Base-by-base conservation (phyloP, 2,888 invertebrate genomes). In the Griposia aprilina region DNA sequence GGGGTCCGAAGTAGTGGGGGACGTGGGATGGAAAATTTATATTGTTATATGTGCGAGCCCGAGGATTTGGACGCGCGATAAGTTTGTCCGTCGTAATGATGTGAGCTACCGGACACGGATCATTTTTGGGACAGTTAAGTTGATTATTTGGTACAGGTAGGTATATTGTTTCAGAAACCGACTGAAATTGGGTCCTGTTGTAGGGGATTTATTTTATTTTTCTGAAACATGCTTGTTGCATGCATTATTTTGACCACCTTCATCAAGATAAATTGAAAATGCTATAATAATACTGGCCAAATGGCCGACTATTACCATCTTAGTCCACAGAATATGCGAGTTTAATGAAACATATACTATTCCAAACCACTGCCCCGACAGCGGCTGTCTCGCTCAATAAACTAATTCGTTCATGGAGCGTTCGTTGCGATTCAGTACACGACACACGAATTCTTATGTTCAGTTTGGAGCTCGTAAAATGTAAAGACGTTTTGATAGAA, bases 341-440 rank as follows among this genome's bases (percentile, higher is more conserved):
- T 76, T 66, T 86, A 83, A 78, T 83, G n/a, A 76, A 76, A 80
- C 78, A 77, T 84, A 84, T 60, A 76, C 65, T 75, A 78, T 89
- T 87, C 88, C 88, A 41, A 79, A 36, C 78, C 83, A 86, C 74
- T 82, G 83, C 78, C 69, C 68, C 69, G 66, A 70, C 74, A 73
- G 73, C 78, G 74, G 65, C 78, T 73, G 83, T 81, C 84, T 87
- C 88, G 81, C 89, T 87, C 84, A 88, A 87, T 89, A 89, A 88
- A 88, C 85, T 89, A 87, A 89, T 89, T 84, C 83, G 81, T 84
- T 75, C 78, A 89, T 80, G 81, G 76, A 82, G 83, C 80, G 83
- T 84, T 78, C 63, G 30, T 85, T 88, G 75, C 85, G 81, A 83
- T 80, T 81, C 73, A 74, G 63, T 78, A 80, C 80, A 78, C 84